phyloP scores from a whole-genome alignment of 2,113 vertebrate species.

The Onychostoma macrolepis region DNA sequence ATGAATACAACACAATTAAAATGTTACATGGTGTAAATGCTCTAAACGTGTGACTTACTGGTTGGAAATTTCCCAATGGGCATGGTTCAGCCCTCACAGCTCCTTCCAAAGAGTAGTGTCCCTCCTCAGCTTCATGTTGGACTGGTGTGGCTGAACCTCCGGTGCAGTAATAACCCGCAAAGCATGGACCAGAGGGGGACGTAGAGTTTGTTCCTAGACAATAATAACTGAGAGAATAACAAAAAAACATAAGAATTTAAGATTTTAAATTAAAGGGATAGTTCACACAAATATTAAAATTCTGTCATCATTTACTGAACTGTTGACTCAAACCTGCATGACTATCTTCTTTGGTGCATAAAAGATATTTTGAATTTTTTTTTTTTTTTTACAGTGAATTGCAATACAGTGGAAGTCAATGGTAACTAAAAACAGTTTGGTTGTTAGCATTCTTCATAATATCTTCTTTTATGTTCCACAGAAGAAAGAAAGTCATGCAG shows the following conservation, averaged over 20 bases:
- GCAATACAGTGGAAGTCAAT: not conserved
- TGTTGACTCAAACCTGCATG: not conserved
- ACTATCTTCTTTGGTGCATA: not conserved
- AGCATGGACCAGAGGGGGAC: constrained; percentile 79
- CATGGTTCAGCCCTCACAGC: constrained; percentile 78
- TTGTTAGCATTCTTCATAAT: not conserved
- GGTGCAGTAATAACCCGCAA: constrained; percentile 84
- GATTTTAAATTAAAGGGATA: not conserved
- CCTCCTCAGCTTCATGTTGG: constrained; percentile 78
- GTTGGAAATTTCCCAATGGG: constrained; percentile 82
- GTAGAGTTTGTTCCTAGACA: constrained; percentile 79
- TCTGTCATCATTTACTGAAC: not conserved
- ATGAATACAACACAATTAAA: not conserved
- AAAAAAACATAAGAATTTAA: not conserved
- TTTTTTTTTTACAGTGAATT: no score
- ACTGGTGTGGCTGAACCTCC: constrained; percentile 76
- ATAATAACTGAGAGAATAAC: constrained; percentile 70
- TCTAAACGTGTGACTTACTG: constrained; percentile 68
- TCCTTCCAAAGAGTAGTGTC: constrained; percentile 77
- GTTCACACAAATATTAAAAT: not conserved
- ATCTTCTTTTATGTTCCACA: not conserved
- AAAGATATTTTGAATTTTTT: not conserved
- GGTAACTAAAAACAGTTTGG: not conserved
- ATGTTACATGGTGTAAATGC: not conserved
- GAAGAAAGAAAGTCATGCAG: not conserved